Evolutionary conservation across 2,797 vertebrate genomes (phyloP).

Genomic region (Cryptoblepharus egeriae): DNA sequence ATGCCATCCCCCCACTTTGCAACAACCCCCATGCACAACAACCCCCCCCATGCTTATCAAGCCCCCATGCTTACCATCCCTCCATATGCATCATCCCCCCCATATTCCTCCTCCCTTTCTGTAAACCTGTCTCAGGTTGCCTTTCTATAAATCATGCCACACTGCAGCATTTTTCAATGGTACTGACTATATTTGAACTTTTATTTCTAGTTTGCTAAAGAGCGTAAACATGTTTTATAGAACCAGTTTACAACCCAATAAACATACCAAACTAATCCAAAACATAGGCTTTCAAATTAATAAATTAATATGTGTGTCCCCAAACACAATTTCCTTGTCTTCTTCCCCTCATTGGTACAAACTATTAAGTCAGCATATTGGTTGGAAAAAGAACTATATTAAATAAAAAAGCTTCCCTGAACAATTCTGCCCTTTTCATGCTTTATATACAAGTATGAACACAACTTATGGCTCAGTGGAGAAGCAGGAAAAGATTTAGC

Average conservation of each 20-base stretch:
- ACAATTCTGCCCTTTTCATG: slow-evolving; percentile 26
- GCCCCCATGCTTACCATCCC: too few relatives aligned
- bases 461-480: slow-evolving; percentile 17
- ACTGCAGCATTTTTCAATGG: background rate
- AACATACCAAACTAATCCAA: background rate
- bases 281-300: background rate
- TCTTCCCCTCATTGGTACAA: slow-evolving; percentile 20
- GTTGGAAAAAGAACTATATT: slow-evolving; percentile 22
- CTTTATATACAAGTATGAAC: slow-evolving; percentile 16
- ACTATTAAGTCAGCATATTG: background rate
- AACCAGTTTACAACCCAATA: background rate
- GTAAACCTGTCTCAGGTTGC: background rate
- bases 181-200: background rate
- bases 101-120: too few relatives aligned
- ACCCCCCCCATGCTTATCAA: too few relatives aligned
- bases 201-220: background rate
- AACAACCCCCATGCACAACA: too few relatives aligned
- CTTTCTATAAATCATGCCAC: background rate
- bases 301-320: background rate
- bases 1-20: too few relatives aligned
- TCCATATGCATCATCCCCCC: too few relatives aligned
- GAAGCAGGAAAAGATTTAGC: background rate
- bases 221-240: slow-evolving; percentile 9
- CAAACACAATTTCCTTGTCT: slow-evolving; percentile 11
- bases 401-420: slow-evolving; percentile 43